These are phyloP conservation scores for Trachymyrmex cornetzi DNA, from an alignment of 1,140 invertebrate species.

Conservation along the genomic window DNA sequence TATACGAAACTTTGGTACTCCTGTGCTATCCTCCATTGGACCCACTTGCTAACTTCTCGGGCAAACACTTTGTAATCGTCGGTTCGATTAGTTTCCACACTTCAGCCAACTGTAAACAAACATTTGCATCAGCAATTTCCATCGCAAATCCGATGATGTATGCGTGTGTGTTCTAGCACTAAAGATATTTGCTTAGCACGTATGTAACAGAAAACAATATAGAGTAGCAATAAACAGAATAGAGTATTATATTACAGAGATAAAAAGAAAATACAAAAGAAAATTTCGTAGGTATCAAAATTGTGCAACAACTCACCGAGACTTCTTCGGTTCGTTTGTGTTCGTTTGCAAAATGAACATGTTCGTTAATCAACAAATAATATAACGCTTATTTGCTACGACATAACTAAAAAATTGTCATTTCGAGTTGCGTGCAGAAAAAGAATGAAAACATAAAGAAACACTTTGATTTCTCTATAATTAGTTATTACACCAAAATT, in stretches of 20 bases:
- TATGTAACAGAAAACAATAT: background rate
- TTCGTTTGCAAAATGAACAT: conserved; percentile 37
- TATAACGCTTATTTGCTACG: no score
- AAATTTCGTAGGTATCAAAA: background rate
- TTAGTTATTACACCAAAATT: no score
- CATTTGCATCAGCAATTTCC: conserved; percentile 20
- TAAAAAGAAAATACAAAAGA: conserved; percentile 19
- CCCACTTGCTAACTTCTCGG: conserved; percentile 83
- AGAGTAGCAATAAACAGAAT: background rate
- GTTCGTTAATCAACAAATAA: conserved; percentile 29
- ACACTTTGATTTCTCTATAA: no score
- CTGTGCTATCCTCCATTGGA: conserved; percentile 83
- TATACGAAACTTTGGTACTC: conserved; percentile 11
- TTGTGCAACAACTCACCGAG: conserved; percentile 33
- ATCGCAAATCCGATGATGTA: conserved; percentile 19
- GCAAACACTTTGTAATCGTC: conserved; percentile 87
- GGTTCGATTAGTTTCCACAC: conserved; percentile 88
- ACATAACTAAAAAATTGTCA: no score
- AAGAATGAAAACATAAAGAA: no score
- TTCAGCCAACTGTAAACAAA: conserved; percentile 86
- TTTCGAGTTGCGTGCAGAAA: no score
- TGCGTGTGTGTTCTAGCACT: background rate
- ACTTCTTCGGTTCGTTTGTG: background rate
- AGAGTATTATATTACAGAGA: background rate
- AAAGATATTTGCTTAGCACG: background rate